Conservation (phyloP, 2,888 invertebrate genomes). For the Invenusta paracnida region DNA sequence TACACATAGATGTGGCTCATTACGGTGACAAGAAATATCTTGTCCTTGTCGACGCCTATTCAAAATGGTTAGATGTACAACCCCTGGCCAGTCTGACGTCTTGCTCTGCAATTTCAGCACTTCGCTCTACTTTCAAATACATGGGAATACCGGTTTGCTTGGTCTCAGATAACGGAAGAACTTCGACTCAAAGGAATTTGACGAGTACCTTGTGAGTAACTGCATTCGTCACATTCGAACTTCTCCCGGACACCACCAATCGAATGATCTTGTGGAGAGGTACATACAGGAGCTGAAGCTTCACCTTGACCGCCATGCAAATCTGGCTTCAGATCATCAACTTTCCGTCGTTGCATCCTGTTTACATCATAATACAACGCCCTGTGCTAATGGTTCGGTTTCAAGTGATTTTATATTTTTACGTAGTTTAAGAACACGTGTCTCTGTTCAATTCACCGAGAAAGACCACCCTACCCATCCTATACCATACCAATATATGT, state of each 20-base stretch:
- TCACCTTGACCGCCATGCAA: neutral
- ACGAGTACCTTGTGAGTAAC: neutral
- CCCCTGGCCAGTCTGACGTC: neutral
- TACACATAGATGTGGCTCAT: constrained; percentile 12
- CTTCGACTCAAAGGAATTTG: neutral
- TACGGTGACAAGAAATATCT: constrained; percentile 20
- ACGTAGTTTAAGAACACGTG: no score
- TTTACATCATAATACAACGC: no score
- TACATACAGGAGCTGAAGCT: neutral
- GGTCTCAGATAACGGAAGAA: neutral
- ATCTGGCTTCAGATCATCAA: no score
- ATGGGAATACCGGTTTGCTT: neutral
- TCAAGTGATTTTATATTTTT: no score
- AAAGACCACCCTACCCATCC: no score
- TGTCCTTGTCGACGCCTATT: neutral
- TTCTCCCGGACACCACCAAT: neutral
- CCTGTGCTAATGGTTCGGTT: no score
- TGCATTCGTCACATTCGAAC: neutral
- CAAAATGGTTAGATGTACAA: constrained; percentile 12
- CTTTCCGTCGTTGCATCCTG: no score
- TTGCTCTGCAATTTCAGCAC: neutral
- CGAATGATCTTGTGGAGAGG: neutral
- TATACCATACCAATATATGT: neutral
- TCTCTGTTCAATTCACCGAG: no score
- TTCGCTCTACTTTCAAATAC: neutral